Evolutionary conservation across 2,797 vertebrate species (phyloP), one percentile per base, ranked within the genome.

Genomic region (Acrossocheilus wenchowensis): DNA sequence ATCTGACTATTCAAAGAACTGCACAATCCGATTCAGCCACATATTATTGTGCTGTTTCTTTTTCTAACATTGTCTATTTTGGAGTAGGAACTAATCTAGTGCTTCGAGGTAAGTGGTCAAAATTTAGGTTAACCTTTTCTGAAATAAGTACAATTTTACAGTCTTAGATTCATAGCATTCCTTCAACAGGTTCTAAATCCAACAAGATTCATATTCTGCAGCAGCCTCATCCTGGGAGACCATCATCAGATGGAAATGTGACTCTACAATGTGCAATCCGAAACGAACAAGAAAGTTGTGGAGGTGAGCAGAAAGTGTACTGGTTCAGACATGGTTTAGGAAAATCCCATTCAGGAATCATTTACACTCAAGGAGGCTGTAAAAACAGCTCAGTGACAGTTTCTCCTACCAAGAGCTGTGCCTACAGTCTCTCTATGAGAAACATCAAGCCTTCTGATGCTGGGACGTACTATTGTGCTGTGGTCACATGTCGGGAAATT

Each of bases 401-500:
- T 8, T 45, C 72, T 73, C 52, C 60, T 52, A 80, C 87, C 0
- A 80, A 45, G 54, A 88, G 75, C 64, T 93, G 93, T 30, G 30
- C 88, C 9, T 94, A 92, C 88, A 85, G 87, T 72, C 52, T 92
- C 34, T 85, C 87, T 9, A 90, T 79, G 87, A 66, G 0, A 3
- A 90, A 88, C 78, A 34, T 92, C 79, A 88, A 82, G 64, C 79
- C 64, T 6, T 2, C 78, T 66, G 91, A 94, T 14, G 54, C 88
- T 71, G 93, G 90, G 7, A 90, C 45, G 9, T 94, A 94, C 88
- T 91, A 92, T 83, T 94, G 93, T 62, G 92, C 86, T 52, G 73
- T 93, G 83, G 89, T 87, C 19, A 82, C 90, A 7, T 92, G 92
- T 66, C 90, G 89, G 75, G 74, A 92, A 21, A 80, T 86, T 23